Conservation (phyloP, 2,797 vertebrate species). For the Schizopygopsis malacanthus region DNA sequence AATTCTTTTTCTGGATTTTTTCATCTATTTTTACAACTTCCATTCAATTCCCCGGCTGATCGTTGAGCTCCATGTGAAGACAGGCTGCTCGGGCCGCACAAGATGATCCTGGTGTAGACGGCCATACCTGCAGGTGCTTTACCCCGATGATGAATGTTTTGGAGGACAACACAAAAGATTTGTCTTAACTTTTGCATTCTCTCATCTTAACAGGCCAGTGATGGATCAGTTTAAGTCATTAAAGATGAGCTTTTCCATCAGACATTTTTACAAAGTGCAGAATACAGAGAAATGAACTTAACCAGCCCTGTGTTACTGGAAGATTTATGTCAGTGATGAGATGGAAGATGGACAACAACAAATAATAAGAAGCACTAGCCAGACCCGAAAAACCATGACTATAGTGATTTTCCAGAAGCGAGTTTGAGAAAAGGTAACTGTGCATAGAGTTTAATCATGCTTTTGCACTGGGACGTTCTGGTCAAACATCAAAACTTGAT, state of each 20-base stretch:
- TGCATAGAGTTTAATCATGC: constrained; percentile 50
- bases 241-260: not conserved
- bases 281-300: not conserved
- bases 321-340: constrained; percentile 16
- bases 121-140: constrained; percentile 61
- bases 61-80: constrained; percentile 64
- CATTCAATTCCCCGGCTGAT: constrained; percentile 60
- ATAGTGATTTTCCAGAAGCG: constrained; percentile 65
- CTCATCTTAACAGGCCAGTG: not conserved
- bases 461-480: not conserved
- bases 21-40: constrained; percentile 71
- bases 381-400: constrained; percentile 35
- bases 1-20: constrained; percentile 59
- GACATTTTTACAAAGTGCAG: not conserved
- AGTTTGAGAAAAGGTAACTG: constrained; percentile 52
- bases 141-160: constrained; percentile 5
- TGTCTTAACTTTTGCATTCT: not conserved
- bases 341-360: constrained; percentile 5
- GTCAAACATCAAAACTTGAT: not conserved
- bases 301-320: not conserved
- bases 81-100: constrained; percentile 64
- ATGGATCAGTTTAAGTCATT: not conserved
- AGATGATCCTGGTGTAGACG: constrained; percentile 57
- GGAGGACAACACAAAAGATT: not conserved
- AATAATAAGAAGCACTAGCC: not conserved